phyloP scores from a whole-genome alignment of 2,888 invertebrate species.

The Dryobotodes eremita region DNA sequence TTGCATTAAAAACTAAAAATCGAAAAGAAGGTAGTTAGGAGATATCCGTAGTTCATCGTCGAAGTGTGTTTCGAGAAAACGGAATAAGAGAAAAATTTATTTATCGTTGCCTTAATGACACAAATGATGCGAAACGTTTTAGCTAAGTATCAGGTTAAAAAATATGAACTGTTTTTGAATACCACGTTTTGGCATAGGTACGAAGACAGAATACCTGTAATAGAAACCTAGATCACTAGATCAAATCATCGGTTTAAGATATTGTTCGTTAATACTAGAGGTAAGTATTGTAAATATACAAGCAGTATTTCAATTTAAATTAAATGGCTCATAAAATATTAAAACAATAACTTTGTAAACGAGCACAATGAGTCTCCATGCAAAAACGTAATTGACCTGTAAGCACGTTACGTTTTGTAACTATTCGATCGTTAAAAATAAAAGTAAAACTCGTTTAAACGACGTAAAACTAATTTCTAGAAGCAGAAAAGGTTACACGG shows the following conservation, averaged over 20 bases:
- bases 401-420: constrained; percentile 1
- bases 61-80: background rate
- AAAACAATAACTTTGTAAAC: background rate
- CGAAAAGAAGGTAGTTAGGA: too few relatives aligned
- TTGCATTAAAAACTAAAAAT: too few relatives aligned
- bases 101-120: background rate
- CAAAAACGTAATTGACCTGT: constrained; percentile 4
- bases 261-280: background rate
- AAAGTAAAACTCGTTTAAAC: constrained; percentile 29
- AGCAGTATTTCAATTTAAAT: background rate
- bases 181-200: background rate
- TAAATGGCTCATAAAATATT: background rate
- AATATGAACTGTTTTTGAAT: background rate
- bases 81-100: background rate
- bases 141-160: background rate
- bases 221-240: background rate
- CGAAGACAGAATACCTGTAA: background rate
- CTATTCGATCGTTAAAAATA: constrained; percentile 32
- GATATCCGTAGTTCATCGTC: too few relatives aligned
- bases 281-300: background rate
- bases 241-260: background rate
- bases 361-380: background rate
- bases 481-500: constrained; percentile 53
- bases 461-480: constrained; percentile 43
- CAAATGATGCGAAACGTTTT: background rate